These are phyloP conservation scores for Vespertilio murinus DNA, from an alignment of 2,797 vertebrate genomes.

Conservation along the genomic window DNA sequence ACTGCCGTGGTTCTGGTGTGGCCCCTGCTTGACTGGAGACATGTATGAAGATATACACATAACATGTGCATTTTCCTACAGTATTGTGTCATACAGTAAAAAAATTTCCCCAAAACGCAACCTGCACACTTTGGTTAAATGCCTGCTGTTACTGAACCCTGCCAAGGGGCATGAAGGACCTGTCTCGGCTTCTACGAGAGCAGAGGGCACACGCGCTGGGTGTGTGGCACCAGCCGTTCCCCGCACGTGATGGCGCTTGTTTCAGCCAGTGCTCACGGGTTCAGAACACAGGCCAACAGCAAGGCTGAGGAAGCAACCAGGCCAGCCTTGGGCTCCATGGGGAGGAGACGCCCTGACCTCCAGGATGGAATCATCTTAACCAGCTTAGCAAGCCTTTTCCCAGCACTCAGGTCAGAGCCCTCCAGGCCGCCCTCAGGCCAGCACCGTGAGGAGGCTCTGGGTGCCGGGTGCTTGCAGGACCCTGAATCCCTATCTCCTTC, in stretches of 20 bases:
- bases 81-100: rapidly evolving
- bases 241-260: rapidly evolving
- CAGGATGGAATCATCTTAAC: too few relatives aligned
- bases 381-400: neutral
- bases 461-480: rapidly evolving
- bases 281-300: neutral
- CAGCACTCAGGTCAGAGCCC: too few relatives aligned
- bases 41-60: rapidly evolving
- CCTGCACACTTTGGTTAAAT: neutral
- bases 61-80: rapidly evolving
- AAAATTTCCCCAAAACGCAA: too few relatives aligned
- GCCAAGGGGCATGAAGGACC: too few relatives aligned
- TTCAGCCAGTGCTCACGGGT: neutral
- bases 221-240: neutral
- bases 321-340: neutral
- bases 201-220: neutral
- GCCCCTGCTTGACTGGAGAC: neutral
- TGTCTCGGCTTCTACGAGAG: neutral
- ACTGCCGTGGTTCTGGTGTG: too few relatives aligned
- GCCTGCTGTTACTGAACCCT: neutral
- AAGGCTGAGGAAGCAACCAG: neutral
- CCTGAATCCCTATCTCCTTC: neutral
- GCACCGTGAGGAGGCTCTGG: too few relatives aligned
- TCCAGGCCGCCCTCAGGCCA: neutral
- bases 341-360: too few relatives aligned